Evolutionary conservation across 2,888 invertebrate genomes (phyloP).

Genomic region (Mimas tiliae): DNA sequence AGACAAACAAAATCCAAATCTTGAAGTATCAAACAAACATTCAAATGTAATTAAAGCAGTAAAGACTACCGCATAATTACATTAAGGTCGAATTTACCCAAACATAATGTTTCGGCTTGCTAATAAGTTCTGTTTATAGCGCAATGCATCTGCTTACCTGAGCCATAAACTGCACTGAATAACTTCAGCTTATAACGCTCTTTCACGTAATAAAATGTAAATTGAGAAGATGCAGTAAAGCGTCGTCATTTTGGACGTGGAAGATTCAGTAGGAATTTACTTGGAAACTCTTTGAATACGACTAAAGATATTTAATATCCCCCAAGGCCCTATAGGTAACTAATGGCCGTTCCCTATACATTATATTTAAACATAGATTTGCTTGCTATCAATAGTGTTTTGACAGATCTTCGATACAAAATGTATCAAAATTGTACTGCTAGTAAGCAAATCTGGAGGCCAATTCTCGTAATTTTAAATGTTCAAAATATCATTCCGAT

Average conservation of each 20-base stretch:
- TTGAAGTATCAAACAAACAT: not conserved
- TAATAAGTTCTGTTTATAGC: conserved; percentile 70
- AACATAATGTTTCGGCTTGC: conserved; percentile 50
- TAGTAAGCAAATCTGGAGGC: no score
- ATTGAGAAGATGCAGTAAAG: not conserved
- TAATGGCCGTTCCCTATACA: no score
- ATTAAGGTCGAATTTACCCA: conserved; percentile 52
- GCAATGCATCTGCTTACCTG: conserved; percentile 57
- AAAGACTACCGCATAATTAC: conserved; percentile 36
- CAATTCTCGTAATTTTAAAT: no score
- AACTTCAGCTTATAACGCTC: not conserved
- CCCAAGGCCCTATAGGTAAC: no score
- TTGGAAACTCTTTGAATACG: no score
- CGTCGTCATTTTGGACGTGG: not conserved
- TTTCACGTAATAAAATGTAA: conserved; percentile 5
- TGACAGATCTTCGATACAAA: no score
- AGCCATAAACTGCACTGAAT: conserved; percentile 9
- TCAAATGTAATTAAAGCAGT: conserved; percentile 6
- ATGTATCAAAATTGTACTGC: no score
- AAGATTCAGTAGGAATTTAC: no score
- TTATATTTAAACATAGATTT: no score
- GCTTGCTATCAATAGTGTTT: no score
- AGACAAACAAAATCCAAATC: not conserved
- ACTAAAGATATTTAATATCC: no score
- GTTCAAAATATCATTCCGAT: no score